Conservation (phyloP, 1,140 invertebrate genomes). For the Ridgeia piscesae region DNA sequence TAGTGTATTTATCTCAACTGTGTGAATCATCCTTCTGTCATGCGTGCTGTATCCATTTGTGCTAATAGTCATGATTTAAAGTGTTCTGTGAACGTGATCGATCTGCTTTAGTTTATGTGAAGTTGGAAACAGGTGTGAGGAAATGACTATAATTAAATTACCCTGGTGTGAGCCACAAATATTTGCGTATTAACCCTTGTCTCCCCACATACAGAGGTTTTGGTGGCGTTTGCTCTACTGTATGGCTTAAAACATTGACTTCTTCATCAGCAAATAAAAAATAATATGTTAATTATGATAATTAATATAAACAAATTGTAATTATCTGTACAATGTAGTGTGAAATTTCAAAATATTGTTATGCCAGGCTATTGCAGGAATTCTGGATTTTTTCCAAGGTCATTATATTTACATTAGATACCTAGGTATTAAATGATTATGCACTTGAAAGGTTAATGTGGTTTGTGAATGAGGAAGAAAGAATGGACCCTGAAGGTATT, state of each 20-base stretch:
- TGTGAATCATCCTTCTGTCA: not conserved
- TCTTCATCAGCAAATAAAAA: not conserved
- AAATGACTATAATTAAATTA: constrained; percentile 2
- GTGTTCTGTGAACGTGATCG: not conserved
- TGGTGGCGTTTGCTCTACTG: not conserved
- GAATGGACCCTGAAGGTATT: no score
- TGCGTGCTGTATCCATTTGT: not conserved
- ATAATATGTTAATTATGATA: not conserved
- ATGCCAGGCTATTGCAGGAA: not conserved
- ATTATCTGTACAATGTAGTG: not conserved
- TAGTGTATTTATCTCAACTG: not conserved
- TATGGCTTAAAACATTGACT: not conserved
- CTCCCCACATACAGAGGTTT: not conserved
- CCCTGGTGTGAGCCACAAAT: not conserved
- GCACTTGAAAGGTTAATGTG: no score
- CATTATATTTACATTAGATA: no score
- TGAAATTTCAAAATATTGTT: not conserved
- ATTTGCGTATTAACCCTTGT: not conserved
- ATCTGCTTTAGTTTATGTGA: not conserved
- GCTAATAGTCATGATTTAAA: not conserved
- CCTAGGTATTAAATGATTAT: no score
- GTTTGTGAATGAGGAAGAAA: no score
- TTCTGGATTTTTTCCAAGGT: not conserved
- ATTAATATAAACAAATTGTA: not conserved
- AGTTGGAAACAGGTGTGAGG: not conserved